Percentiles rank a stretch among this genome's conserved stretches.
Evolutionary conservation across 2,888 invertebrate species (phyloP).

Genomic region (Choreutis nemorana): DNA sequence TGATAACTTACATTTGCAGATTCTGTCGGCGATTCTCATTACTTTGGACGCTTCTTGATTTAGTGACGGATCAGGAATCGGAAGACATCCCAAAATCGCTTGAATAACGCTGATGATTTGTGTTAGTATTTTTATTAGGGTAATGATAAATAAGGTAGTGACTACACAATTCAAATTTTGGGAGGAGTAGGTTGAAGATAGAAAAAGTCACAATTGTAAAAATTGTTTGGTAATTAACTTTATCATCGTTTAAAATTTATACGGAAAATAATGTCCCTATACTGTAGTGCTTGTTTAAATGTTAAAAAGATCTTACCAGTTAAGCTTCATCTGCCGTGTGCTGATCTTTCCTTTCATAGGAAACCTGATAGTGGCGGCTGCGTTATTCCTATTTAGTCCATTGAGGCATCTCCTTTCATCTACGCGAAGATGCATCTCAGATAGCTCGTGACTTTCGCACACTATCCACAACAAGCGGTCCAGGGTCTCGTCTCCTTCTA

Average conservation of each 20-base stretch:
- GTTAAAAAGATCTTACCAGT: constrained; percentile 71
- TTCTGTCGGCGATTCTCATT: constrained; percentile 71
- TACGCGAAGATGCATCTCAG: constrained; percentile 71
- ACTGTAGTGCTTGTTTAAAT: no score
- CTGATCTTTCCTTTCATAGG: constrained; percentile 76
- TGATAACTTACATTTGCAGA: constrained; percentile 76
- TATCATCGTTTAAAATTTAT: no score
- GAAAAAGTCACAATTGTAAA: no score
- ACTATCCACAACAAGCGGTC: constrained; percentile 62
- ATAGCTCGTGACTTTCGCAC: constrained; percentile 72
- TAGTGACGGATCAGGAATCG: constrained; percentile 72
- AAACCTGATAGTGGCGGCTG: constrained; percentile 67
- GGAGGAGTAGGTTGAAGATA: no score
- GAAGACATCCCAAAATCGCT: constrained; percentile 74
- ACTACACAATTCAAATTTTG: no score
- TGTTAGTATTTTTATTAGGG: background rate
- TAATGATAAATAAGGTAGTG: no score
- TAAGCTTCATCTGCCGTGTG: constrained; percentile 78
- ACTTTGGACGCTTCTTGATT: constrained; percentile 75
- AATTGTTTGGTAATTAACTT: no score
- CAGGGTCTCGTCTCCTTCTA: constrained; percentile 66
- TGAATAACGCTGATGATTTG: constrained; percentile 71
- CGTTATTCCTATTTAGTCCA: constrained; percentile 70
- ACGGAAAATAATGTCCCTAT: no score
- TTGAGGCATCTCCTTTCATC: constrained; percentile 77